Conservation (phyloP, 2,113 vertebrate genomes). For the Xenopus laevis region DNA sequence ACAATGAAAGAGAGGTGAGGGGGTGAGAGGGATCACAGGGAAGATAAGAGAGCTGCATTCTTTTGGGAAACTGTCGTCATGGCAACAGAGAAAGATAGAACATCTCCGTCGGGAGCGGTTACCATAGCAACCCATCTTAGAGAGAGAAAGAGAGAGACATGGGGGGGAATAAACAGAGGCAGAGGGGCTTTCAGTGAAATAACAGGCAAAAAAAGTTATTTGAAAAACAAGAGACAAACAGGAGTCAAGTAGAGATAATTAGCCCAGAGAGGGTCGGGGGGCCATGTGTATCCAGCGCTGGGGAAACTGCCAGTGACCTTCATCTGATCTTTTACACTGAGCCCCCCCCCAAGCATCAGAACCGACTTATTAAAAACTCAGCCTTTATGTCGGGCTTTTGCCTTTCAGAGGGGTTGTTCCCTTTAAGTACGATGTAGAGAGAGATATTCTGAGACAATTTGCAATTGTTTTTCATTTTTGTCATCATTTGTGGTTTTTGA, state of each 20-base stretch:
- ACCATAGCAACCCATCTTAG: slow-evolving; percentile 68
- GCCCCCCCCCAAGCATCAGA: no score
- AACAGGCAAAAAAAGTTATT: neutral
- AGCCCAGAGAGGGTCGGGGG: neutral
- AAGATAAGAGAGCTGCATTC: slow-evolving; percentile 9
- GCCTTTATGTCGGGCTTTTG: no score
- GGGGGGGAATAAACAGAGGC: neutral
- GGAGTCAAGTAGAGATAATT: neutral
- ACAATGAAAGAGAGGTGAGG: neutral
- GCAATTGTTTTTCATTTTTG: no score
- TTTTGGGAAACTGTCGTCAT: slow-evolving; percentile 63
- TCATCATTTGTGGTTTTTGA: no score
- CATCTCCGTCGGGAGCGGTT: slow-evolving; percentile 71
- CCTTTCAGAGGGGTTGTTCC: no score
- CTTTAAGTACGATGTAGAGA: no score
- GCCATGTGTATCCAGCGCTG: slow-evolving; percentile 64
- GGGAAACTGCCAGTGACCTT: no score
- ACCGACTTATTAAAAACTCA: no score
- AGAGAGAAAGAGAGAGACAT: slow-evolving; percentile 49
- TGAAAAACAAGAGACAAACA: neutral
- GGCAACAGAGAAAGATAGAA: slow-evolving; percentile 71
- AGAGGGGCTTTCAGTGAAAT: neutral
- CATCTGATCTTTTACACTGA: neutral
- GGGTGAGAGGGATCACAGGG: neutral
- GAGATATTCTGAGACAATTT: no score